A percentile compares a stretch with the other conserved stretches of the same genome.
Conservation (phyloP, 1,140 invertebrate genomes). For the Drosophila rufa region DNA sequence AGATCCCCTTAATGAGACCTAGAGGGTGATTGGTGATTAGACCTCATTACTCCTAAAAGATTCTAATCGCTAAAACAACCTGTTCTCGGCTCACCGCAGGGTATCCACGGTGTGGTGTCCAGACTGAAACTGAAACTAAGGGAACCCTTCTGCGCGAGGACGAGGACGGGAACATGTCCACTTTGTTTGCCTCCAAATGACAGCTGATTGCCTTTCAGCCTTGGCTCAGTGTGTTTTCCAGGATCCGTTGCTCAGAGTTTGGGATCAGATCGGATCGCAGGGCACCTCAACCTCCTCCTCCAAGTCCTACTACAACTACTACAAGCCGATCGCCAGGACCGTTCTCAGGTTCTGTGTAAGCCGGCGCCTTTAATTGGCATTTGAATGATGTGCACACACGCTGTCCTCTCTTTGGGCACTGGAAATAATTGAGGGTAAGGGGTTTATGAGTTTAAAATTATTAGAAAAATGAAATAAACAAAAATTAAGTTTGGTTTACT, state of each 20-base stretch:
- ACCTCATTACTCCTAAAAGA: constrained; percentile 22
- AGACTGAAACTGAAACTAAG: constrained; percentile 31
- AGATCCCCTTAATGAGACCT: constrained; percentile 23
- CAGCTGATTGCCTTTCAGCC: constrained; percentile 75
- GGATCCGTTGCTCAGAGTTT: constrained; percentile 32
- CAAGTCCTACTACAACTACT: constrained; percentile 9
- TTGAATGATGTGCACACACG: constrained; percentile 82
- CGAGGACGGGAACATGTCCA: constrained; percentile 65
- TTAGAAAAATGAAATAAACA: background rate
- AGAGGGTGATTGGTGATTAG: constrained; percentile 35
- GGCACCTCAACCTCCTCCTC: background rate
- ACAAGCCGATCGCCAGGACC: constrained; percentile 15
- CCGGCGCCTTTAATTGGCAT: constrained; percentile 83
- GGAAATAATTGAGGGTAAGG: background rate
- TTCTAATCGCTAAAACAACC: constrained; percentile 28
- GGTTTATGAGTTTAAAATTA: background rate
- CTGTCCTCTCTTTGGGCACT: constrained; percentile 20
- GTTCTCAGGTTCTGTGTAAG: constrained; percentile 78
- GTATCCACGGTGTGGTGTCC: constrained; percentile 54
- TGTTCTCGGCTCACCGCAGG: constrained; percentile 51
- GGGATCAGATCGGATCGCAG: constrained; percentile 40
- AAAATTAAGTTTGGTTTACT: no score
- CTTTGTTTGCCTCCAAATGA: constrained; percentile 83
- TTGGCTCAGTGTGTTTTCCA: constrained; percentile 11
- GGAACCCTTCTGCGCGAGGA: constrained; percentile 22